Evolutionary conservation across 2,113 vertebrate genomes (phyloP), one percentile per base, ranked within the genome.

Genomic region (Pollachius pollachius): DNA sequence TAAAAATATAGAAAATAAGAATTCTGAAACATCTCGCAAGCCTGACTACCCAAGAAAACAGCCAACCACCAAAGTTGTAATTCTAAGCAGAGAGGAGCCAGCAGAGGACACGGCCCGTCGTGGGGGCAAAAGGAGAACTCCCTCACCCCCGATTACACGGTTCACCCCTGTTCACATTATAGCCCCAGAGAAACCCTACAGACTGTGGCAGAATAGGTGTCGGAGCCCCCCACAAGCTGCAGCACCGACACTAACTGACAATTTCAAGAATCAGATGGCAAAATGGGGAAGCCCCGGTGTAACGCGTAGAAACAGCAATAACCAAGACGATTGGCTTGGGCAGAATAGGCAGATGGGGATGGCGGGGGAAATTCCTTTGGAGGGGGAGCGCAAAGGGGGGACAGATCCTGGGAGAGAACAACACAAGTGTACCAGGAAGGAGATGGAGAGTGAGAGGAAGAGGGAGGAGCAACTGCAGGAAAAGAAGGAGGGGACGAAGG

Each of bases 131-230:
- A 81, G 84, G 54, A 80, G 76, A 52, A 86, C 83, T 23, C 87
- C 86, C 3, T 89, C 89, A 75, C 83, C 88, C 0, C 88, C 88
- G 56, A 80, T 91, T 27, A 91, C 84, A 54, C 85, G 85, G 81
- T 91, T 89, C 73, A 90, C 89, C 72, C 87, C 89, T 81, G 87
- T 91, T 54, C 87, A 90, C 70, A 90, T 89, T 67, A 84, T 87
- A 34, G 81, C 88, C 60, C 87, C 86, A 48, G 84, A 89, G 70
- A 91, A 88, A 69, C 86, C 85, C 25, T 77, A 78, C 48, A 82
- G 88, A 75, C 80, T 77, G 15, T 89, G 88, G 85, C 85, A 89
- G 69, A 84, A 76, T 54, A 85, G 79, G 75, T 67, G 30, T 64
- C 54, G 3, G 16, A 85, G 77, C 71, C 73, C 80, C 9, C 58